Evolutionary conservation across 2,797 vertebrate genomes (phyloP), one percentile per base, ranked within the genome.

Genomic region (Eospalax fontanierii): DNA sequence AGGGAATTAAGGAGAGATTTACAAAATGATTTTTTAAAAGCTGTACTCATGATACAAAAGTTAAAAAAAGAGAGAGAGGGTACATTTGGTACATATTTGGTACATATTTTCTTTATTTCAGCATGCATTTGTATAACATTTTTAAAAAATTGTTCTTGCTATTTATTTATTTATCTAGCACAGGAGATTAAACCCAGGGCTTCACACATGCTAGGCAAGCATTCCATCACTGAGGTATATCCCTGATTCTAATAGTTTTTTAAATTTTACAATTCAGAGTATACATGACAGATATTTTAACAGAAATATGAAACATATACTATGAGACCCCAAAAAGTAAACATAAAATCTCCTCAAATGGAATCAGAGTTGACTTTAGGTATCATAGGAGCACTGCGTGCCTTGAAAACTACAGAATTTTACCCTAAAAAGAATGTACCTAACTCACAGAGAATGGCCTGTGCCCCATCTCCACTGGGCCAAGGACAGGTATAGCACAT

Each of bases 91-190:
- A 94, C 93, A 90, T 84, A 40, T 24, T 16, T 35, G 59, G 3
- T 65, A 59, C 21, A 0, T n/a, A 50, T 87, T 94, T 30, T 83
- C 66, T 79, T 92, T 79, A 86, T 46, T 88, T n/a, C 10, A 92
- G 21, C 28, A 66, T 2, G 70, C 5, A 71, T n/a, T 91, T 93
- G 43, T 50, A 2, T 24, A 38, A 28, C 90, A 24, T 54, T 22
- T 71, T 65, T 76, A 73, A 90, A 35, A 92, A 86, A 12, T 87
- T 82, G 9, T 59, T 93, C 88, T 89, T 86, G 50, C 65, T 90
- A 87, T 19, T 81, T 38, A 12, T 35, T 57, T 80, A 26, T 81
- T 61, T 61, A 33, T 59, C 35, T 14, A 40, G 4, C 40, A 24
- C 28, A 10, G 8, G 24, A n/a, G 26, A 40, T 40, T 28, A 61